Percentiles rank a stretch among this genome's conserved stretches.
Conservation (phyloP, 2,797 vertebrate genomes). For the Aldrovandia affinis region DNA sequence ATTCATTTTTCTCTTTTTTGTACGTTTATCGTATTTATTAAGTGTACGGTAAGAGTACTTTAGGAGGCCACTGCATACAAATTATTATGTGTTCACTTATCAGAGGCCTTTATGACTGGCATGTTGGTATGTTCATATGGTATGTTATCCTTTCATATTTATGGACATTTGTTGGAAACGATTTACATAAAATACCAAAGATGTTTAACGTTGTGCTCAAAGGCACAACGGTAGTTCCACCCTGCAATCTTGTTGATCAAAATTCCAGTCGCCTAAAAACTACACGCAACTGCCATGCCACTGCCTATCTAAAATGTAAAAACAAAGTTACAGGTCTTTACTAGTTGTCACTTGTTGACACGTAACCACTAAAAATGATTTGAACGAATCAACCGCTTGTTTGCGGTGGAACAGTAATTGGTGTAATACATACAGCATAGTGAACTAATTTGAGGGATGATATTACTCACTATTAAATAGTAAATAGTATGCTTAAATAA, state of each 20-base stretch:
- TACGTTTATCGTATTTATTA: not conserved
- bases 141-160: too few relatives aligned
- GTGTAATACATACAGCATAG: not conserved
- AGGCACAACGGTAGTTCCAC: not conserved
- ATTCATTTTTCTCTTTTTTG: not conserved
- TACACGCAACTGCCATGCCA: not conserved
- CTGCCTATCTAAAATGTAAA: not conserved
- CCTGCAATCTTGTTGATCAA: not conserved
- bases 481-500: not conserved
- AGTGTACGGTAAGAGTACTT: not conserved
- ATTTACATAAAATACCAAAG: too few relatives aligned
- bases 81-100: too few relatives aligned
- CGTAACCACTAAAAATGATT: too few relatives aligned
- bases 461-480: not conserved
- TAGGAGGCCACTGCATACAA: not conserved
- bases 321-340: not conserved
- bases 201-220: too few relatives aligned
- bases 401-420: not conserved
- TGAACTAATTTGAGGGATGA: not conserved
- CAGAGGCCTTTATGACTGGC: too few relatives aligned
- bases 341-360: not conserved
- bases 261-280: not conserved
- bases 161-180: too few relatives aligned
- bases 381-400: not conserved
- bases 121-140: too few relatives aligned